Evolutionary conservation across 2,888 invertebrate species (phyloP).

Genomic region (Polyommatus iphigenia): DNA sequence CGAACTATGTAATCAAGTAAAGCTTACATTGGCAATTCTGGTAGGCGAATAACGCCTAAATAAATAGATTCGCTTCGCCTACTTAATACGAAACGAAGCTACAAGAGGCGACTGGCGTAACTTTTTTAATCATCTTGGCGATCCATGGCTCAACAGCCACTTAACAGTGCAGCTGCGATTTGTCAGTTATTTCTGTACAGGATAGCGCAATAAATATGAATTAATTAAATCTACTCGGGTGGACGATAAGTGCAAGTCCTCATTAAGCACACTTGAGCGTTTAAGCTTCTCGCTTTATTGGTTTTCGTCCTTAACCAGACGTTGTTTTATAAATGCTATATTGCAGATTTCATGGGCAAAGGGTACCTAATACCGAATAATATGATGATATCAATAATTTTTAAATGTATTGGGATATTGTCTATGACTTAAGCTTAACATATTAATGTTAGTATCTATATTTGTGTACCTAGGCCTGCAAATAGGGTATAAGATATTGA

Average conservation of each 20-base stretch:
- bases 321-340: neutral
- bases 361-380: too few species aligned
- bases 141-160: constrained; percentile 4
- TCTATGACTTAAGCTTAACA: too few species aligned
- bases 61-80: too few species aligned
- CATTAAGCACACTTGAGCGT: constrained; percentile 27
- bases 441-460: too few species aligned
- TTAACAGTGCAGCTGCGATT: constrained; percentile 23
- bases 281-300: neutral
- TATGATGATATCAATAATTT: too few species aligned
- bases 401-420: too few species aligned
- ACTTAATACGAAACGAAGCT: too few species aligned
- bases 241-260: constrained; percentile 22
- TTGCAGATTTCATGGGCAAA: neutral
- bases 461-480: too few species aligned
- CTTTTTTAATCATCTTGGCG: neutral
- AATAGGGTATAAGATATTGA: too few species aligned
- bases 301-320: neutral
- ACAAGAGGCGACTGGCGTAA: neutral
- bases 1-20: too few species aligned
- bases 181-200: constrained; percentile 8
- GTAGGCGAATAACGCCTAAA: too few species aligned
- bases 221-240: constrained; percentile 11
- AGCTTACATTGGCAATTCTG: too few species aligned
- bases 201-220: constrained; percentile 28